Conservation (phyloP, 1,140 invertebrate genomes). For the Sitobion miscanthi region DNA sequence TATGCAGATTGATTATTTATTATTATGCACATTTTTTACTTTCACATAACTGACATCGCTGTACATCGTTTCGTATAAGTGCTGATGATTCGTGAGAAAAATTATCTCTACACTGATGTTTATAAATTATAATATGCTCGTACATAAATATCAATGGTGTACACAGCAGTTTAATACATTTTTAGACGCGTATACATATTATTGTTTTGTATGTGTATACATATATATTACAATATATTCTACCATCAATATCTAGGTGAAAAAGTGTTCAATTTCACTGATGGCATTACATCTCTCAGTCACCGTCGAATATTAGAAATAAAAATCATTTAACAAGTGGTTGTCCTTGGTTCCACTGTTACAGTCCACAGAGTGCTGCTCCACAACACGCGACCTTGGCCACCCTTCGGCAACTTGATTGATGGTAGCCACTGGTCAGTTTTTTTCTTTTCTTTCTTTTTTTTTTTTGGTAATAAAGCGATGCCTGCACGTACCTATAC, state of each 20-base stretch:
- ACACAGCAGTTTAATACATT: neutral
- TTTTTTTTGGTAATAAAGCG: neutral
- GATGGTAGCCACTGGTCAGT: constrained; percentile 41
- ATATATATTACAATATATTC: neutral
- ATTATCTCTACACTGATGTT: neutral
- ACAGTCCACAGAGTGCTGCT: neutral
- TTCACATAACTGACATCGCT: neutral
- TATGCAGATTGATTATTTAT: neutral
- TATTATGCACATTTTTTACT: neutral
- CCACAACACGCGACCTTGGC: neutral
- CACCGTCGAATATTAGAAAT: neutral
- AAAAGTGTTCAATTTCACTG: constrained; percentile 8
- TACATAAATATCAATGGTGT: neutral
- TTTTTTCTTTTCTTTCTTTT: neutral
- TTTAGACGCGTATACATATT: neutral
- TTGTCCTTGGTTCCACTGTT: constrained; percentile 44
- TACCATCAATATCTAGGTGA: constrained; percentile 4
- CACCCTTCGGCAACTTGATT: constrained; percentile 46
- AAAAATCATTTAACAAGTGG: constrained; percentile 39
- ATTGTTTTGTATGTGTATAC: too few relatives aligned
- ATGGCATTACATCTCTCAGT: neutral
- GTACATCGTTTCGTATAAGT: neutral
- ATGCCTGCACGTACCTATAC: neutral
- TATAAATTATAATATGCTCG: neutral
- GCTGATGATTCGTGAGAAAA: neutral